These are phyloP conservation scores for Gobio occitaniae DNA, from an alignment of 2,797 vertebrate species.

Conservation along the genomic window DNA sequence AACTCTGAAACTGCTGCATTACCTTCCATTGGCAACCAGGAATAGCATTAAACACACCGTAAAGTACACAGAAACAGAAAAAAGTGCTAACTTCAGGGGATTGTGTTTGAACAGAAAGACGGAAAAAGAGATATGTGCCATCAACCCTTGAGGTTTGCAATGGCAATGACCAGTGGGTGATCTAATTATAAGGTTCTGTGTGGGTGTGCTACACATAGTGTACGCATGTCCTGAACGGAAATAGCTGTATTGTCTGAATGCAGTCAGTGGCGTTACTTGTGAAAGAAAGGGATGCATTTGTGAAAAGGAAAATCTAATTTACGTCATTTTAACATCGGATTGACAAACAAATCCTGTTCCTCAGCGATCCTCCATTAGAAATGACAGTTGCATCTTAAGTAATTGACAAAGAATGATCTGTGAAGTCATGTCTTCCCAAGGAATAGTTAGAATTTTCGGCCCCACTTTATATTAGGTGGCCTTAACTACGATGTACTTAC, in stretches of 20 bases:
- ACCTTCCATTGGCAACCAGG: slow-evolving; percentile 79
- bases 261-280: background rate
- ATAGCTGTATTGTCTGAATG: background rate
- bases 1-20: slow-evolving; percentile 76
- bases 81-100: slow-evolving; percentile 74
- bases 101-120: slow-evolving; percentile 71
- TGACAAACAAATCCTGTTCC: background rate
- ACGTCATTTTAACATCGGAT: background rate
- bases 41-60: slow-evolving; percentile 80
- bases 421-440: slow-evolving; percentile 17
- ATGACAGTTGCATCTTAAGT: slow-evolving; percentile 20
- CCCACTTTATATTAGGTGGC: too few relatives aligned
- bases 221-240: background rate
- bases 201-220: background rate
- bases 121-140: background rate
- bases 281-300: background rate
- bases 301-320: background rate
- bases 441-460: slow-evolving; percentile 6
- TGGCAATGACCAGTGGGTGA: slow-evolving; percentile 5
- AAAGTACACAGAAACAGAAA: slow-evolving; percentile 76
- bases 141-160: slow-evolving; percentile 14
- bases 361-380: slow-evolving; percentile 10
- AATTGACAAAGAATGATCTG: slow-evolving; percentile 27
- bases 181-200: slow-evolving; percentile 16
- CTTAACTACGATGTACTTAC: too few relatives aligned